Base-by-base conservation (phyloP, 2,888 invertebrate genomes). In the Neoscelio sp. region DNA sequence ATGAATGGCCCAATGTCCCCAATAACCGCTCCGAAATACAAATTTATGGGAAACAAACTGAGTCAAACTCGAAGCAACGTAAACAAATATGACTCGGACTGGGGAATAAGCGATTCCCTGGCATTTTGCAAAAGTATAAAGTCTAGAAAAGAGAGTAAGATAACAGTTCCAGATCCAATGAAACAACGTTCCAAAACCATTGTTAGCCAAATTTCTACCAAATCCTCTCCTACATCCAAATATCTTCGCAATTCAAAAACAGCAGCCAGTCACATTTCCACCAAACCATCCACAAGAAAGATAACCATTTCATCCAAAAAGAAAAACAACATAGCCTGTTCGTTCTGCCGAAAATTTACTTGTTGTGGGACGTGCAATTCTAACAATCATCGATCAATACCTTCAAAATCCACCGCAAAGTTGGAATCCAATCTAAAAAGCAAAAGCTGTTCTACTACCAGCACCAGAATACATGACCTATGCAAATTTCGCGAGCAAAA, bases 401-500 rank as follows among this genome's bases (percentile, higher is more conserved):
- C 62, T 38, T 54, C 68, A 0, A 58, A 20, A 30, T 5, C 5
- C 12, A 28, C 3, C 6, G 15, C 12, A 6, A 13, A 18, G 15
- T 17, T 23, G n/a, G 12, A 17, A 20, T 38, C 35, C 0, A 42
- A 26, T 1, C 13, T 20, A 0, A 42, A 8, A 6, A 33, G 40
- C 8, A 44, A 23, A 40, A 28, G 10, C 7, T 46, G 23, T 46
- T 65, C 8, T 10, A 8, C 17, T 6, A n/a, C 30, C 5, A 68
- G 56, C 7, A 44, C 74, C 5, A 40, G 30, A 5, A 35, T 67
- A n/a, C 28, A 54, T 23, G 84, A 88, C 6, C 20, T 90, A 12
- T 82, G 90, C 74, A 90, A 91, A 80, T 94, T 93, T 80, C 90
- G 94, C 8, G 88, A 91, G 1, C 89, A 92, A 4, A 92, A 94